A percentile compares a stretch with the other conserved stretches of the same genome.
These are phyloP conservation scores for Spheniscus humboldti DNA, from an alignment of 2,797 vertebrate species.

Conservation along the genomic window DNA sequence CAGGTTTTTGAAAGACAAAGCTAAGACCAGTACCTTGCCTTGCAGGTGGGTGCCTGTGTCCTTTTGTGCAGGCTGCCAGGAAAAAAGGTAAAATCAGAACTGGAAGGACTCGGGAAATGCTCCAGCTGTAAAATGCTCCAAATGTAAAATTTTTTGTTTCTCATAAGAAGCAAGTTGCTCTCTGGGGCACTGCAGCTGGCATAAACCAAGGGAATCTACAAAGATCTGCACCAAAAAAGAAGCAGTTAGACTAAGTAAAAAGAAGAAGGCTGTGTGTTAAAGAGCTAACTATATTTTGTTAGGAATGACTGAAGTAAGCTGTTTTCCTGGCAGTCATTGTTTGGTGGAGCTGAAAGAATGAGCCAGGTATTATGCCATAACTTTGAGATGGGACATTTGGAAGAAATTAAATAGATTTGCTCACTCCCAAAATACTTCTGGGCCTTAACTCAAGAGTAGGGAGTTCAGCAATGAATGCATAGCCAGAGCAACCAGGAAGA, in stretches of 20 bases:
- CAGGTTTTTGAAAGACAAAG: background rate
- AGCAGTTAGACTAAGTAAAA: background rate
- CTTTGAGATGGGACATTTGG: slow-evolving; percentile 8
- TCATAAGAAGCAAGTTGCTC: background rate
- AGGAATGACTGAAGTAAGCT: slow-evolving; percentile 9
- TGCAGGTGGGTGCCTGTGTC: background rate
- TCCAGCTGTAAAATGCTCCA: background rate
- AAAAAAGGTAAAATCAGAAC: background rate
- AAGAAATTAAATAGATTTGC: slow-evolving; percentile 2
- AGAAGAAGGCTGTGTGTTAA: background rate
- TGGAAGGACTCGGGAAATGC: background rate
- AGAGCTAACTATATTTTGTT: background rate
- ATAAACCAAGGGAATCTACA: background rate
- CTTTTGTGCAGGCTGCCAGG: background rate
- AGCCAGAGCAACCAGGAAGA: background rate
- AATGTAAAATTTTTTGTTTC: background rate
- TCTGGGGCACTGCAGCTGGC: background rate
- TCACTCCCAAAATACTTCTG: slow-evolving; percentile 14
- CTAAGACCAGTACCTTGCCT: background rate
- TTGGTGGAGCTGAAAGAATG: slow-evolving; percentile 21
- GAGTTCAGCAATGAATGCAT: background rate
- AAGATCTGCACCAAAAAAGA: background rate
- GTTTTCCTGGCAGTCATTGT: slow-evolving; percentile 19
- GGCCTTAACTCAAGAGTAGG: background rate
- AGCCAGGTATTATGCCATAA: slow-evolving; percentile 45